Evolutionary conservation across 2,888 invertebrate genomes (phyloP), one percentile per base, ranked within the genome.

Genomic region (Drosophila mimica): DNA sequence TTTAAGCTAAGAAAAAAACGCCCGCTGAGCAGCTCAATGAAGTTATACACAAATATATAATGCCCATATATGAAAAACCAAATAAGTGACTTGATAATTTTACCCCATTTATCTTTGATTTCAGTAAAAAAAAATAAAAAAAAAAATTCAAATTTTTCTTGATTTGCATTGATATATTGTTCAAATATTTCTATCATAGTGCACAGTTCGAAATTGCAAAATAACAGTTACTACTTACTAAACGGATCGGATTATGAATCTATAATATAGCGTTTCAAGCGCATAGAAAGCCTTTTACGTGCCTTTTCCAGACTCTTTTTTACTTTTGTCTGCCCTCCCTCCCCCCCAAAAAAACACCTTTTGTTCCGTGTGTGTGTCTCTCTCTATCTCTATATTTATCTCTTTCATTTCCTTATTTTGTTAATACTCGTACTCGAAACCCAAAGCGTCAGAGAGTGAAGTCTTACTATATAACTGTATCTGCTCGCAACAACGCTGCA

Each of bases 131-230:
- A 28, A 30, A 13, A 7, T 15, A 43, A 20, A 38, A 28, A 30
- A 13, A 7, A 25, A 43, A 20, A 7, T 31, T 8, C 15, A 49
- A 66, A 43, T 77, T 60, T 36, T 17, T 53, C 13, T 49, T 77
- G 31, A 79, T 63, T 76, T 79, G 74, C 79, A 61, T 66, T 63
- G 52, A 53, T 52, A 57, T 72, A 72, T 74, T 80, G 86, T 90
- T 90, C 87, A 82, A 78, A 91, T 82, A 88, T 90, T 90, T 90
- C 90, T 90, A 90, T 90, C 90, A 91, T 89, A 82, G 77, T 74
- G 85, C 88, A 76, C 71, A 76, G 61, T 56, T 75, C 60, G 5
- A 58, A 65, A 51, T 70, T 68, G 64, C 53, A 58, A 46, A 40
- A 9, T 51, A 25, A 46, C 30, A 62, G 20, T 66, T 59, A 56